Evolutionary conservation across 2,113 vertebrate genomes (phyloP), one percentile per base, ranked within the genome.

Genomic region (Ptyas mucosa): DNA sequence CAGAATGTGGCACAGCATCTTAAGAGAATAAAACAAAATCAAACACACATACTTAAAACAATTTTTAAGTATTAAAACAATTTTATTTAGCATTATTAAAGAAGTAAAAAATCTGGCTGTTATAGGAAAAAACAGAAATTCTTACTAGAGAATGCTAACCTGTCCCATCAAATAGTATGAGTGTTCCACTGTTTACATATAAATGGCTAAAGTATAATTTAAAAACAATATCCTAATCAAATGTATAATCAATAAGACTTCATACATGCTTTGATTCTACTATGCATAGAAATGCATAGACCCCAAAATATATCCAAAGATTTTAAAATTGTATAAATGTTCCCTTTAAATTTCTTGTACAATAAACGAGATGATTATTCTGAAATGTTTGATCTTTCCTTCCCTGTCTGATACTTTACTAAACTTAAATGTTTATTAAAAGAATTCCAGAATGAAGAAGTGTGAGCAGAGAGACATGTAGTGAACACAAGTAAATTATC

Each of bases 1-100:
- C 97, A 1, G 93, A 94, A 94, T 53, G 87, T 87, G 97, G 93
- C n/a, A 93, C 89, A 94, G 93, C 55, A 96, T 97, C 98, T 98
- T 92, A 90, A 95, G 95, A 64, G 34, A 61, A 94, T 29, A 8
- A 89, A 95, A 94, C 24, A 93, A 94, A 93, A 94, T 81, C 91
- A 89, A 92, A 90, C 6, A 8, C 92, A n/a, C 93, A 90, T n/a
- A 94, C 12, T 53, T 89, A 95, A 94, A 89, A 93, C 86, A 81
- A 93, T 89, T 94, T n/a, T n/a, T n/a, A n/a, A n/a, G n/a, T n/a
- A n/a, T 53, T 89, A 95, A 94, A 89, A 93, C 86, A 81, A 93
- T 89, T 94, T 95, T 58, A 90, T 23, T 57, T 94, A 94, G 4
- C 14, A 23, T 95, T 90, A 85, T 88, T 92, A 92, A 96, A 94